Conservation (phyloP, 53 echinoderm and acorn worm genomes). For the Glandiceps talaboti region DNA sequence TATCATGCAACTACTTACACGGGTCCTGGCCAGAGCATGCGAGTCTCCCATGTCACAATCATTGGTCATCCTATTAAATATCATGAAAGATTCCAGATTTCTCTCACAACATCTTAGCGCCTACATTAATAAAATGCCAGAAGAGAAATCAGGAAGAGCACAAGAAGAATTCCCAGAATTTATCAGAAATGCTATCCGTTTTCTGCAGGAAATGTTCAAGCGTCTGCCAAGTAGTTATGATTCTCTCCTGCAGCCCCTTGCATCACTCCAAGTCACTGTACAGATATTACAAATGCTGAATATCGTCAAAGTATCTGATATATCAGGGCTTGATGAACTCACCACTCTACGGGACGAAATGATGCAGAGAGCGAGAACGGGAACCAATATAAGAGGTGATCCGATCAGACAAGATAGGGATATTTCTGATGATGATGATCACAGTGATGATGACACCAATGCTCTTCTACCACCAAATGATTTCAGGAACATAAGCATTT, state of each 20-base stretch:
- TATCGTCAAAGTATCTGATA: slow-evolving; percentile 19
- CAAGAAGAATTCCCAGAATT: slow-evolving; percentile 19
- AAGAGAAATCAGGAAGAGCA: slow-evolving; percentile 10
- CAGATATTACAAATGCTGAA: slow-evolving; percentile 16
- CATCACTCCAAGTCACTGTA: slow-evolving; percentile 28
- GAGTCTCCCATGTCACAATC: slow-evolving; percentile 32
- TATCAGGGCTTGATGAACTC: slow-evolving; percentile 21
- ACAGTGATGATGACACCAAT: neutral
- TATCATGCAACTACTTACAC: slow-evolving; percentile 39
- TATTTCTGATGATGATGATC: neutral
- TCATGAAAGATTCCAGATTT: slow-evolving; percentile 32
- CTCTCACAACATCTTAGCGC: slow-evolving; percentile 34
- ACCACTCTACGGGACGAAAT: slow-evolving; percentile 17
- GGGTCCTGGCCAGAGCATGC: slow-evolving; percentile 40
- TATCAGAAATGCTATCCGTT: slow-evolving; percentile 28
- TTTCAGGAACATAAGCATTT: slow-evolving; percentile 56
- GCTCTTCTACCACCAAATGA: slow-evolving; percentile 57
- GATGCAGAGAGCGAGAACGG: neutral
- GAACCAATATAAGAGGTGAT: neutral
- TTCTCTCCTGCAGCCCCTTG: slow-evolving; percentile 38
- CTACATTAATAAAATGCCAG: slow-evolving; percentile 41
- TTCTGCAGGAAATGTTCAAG: slow-evolving; percentile 44
- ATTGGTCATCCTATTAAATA: slow-evolving; percentile 30
- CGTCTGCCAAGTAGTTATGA: slow-evolving; percentile 27
- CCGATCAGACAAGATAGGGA: neutral